Evolutionary conservation across 1,140 invertebrate species (phyloP), one percentile per base, ranked within the genome.

Genomic region (Portunus trituberculatus): DNA sequence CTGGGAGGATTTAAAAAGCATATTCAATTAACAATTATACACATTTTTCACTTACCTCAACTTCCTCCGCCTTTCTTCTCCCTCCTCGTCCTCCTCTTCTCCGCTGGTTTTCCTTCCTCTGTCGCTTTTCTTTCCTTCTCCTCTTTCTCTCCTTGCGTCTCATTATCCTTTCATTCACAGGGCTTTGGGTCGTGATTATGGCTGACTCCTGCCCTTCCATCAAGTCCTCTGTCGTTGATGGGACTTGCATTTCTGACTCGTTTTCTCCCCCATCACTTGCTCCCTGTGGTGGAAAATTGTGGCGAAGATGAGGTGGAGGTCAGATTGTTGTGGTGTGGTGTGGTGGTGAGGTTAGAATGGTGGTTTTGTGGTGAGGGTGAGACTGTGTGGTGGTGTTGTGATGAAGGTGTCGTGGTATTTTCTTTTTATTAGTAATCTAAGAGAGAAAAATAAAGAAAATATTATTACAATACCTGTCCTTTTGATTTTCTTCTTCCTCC

Each of bases 321-420:
- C 16, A 10, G 52, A 59, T 59, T n/a, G 45, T 89, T 25, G 87
- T 89, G 87, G 25, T 29, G 86, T 89, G 87, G 87, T 89, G 87
- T 48, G 87, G 87, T 89, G 87, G 87, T 88, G 28, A 32, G 20
- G 84, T 16, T 20, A 87, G 84, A 29, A 28, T 39, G 16, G 28
- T 89, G 87, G 29, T 89, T 20, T 14, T 89, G 39, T 84, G 84
- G 14, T 52, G 48, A 52, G 6, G 48, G 52, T 59, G 52, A 59
- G 10, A 10, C 0, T 59, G 52, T 14, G 52, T 59, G 52, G 0
- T 20, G 31, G 31, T 88, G 31, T 88, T 20, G 45, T 20, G 86
- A 12, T 32, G 45, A 31, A 0, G n/a, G 31, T 32, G 31, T 84
- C 10, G 82, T 20, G 10, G 52, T 14, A 1, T 4, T 2, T 20